phyloP scores from a whole-genome alignment of 2,113 vertebrate species.

The Laterallus jamaicensis region DNA sequence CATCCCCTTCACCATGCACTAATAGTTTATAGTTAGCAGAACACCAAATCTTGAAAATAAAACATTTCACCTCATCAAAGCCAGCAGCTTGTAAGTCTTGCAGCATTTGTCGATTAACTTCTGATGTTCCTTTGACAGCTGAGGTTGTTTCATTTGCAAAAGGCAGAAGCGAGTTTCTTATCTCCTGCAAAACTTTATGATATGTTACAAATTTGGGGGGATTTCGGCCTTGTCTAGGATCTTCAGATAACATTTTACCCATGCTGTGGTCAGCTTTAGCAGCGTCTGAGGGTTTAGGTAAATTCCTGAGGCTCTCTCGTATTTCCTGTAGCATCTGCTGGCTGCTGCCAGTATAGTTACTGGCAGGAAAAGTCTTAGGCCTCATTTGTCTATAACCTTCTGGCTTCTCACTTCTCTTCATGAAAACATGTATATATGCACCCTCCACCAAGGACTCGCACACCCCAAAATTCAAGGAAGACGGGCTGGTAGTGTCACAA shows the following conservation, averaged over 20 bases:
- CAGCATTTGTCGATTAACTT: conserved; percentile 88
- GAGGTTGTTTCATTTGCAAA: conserved; percentile 87
- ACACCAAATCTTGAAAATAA: background rate
- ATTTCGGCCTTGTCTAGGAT: conserved; percentile 88
- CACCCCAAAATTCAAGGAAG: conserved; percentile 44
- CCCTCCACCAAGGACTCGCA: conserved; percentile 71
- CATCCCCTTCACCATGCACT: background rate
- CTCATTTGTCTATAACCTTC: conserved; percentile 98
- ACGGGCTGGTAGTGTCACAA: conserved; percentile 22
- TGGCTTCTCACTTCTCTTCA: conserved; percentile 97
- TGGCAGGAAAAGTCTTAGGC: conserved; percentile 98
- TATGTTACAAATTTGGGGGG: conserved; percentile 87
- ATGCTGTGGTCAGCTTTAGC: conserved; percentile 81
- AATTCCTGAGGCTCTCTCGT: conserved; percentile 92
- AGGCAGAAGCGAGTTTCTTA: conserved; percentile 90
- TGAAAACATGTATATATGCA: conserved; percentile 89
- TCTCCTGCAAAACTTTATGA: conserved; percentile 94
- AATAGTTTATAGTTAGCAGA: background rate
- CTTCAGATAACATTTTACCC: conserved; percentile 84
- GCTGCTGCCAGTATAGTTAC: conserved; percentile 93
- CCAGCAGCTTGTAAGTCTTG: conserved; percentile 84
- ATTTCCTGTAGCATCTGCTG: conserved; percentile 98
- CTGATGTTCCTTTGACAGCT: conserved; percentile 74
- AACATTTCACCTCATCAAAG: conserved; percentile 90
- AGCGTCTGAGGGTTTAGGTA: conserved; percentile 89